Evolutionary conservation across 30 jellyfish, hydroid and myxozoan genomes (phyloP).

Genomic region (Hydra vulgaris): DNA sequence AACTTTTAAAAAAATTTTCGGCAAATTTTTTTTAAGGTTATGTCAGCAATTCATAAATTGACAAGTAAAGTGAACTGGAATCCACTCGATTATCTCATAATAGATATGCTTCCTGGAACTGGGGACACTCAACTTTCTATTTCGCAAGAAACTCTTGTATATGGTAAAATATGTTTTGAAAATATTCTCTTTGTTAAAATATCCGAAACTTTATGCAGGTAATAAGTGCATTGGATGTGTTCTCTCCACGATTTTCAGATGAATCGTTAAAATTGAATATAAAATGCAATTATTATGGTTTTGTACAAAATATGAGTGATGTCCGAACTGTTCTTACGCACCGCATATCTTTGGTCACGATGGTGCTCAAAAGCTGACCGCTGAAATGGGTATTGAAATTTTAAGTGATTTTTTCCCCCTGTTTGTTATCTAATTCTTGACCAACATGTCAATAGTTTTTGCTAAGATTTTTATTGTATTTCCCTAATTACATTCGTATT

Average conservation of each 20-base stretch:
- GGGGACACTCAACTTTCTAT: constrained; percentile 96
- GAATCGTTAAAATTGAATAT: constrained; percentile 12
- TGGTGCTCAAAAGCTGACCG: constrained; percentile 25
- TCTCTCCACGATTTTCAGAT: background rate
- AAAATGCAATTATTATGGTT: constrained; percentile 25
- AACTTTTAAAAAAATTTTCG: background rate
- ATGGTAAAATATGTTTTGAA: constrained; percentile 41
- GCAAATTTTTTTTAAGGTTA: constrained; percentile 44
- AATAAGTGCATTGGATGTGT: background rate
- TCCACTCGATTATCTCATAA: constrained; percentile 72
- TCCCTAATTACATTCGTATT: too few species aligned
- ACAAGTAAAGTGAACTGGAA: constrained; percentile 90
- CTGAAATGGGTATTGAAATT: constrained; percentile 35
- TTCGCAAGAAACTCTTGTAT: constrained; percentile 75
- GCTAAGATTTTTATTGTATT: too few species aligned
- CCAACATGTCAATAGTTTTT: too few species aligned
- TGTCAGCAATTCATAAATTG: constrained; percentile 87
- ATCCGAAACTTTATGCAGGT: background rate
- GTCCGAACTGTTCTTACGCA: constrained; percentile 71
- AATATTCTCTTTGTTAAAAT: background rate
- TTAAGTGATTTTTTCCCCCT: constrained; percentile 43
- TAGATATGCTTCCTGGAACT: constrained; percentile 99
- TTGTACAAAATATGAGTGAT: constrained; percentile 89
- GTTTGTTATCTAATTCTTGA: background rate
- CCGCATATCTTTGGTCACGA: constrained; percentile 83